Evolutionary conservation across 2,113 vertebrate genomes (phyloP).

Genomic region (Pseudois nayaur): DNA sequence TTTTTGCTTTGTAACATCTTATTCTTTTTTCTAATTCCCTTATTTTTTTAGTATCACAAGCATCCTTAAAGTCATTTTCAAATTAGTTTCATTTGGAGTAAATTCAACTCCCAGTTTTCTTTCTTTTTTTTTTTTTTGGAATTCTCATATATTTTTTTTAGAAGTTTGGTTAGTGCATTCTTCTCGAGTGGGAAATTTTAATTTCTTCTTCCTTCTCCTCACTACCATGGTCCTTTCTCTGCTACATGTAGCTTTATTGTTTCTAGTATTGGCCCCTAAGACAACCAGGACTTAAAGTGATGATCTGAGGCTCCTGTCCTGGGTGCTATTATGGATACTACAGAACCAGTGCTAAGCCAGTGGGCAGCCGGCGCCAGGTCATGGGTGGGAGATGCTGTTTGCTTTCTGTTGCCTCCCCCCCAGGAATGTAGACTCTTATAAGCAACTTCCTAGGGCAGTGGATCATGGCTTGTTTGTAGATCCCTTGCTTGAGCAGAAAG

Average conservation of each 20-base stretch:
- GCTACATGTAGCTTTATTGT: not conserved
- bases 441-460: not conserved
- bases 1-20: not conserved
- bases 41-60: not conserved
- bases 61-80: not conserved
- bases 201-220: not conserved
- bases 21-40: not conserved
- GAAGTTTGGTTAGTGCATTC: not conserved
- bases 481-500: not conserved
- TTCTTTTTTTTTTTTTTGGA: not conserved
- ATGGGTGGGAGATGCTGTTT: not conserved
- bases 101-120: not conserved
- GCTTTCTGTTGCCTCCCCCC: not conserved
- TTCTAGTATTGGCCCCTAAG: not conserved
- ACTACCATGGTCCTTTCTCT: not conserved
- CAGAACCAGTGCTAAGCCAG: not conserved
- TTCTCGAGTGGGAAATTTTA: not conserved
- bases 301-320: not conserved
- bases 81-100: constrained; percentile 22
- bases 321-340: not conserved
- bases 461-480: not conserved
- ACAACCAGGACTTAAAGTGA: not conserved
- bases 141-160: not conserved
- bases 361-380: not conserved
- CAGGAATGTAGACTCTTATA: not conserved